Conservation (phyloP, 92 coral and sea anemone genomes). For the Parazoanthus swiftii region DNA sequence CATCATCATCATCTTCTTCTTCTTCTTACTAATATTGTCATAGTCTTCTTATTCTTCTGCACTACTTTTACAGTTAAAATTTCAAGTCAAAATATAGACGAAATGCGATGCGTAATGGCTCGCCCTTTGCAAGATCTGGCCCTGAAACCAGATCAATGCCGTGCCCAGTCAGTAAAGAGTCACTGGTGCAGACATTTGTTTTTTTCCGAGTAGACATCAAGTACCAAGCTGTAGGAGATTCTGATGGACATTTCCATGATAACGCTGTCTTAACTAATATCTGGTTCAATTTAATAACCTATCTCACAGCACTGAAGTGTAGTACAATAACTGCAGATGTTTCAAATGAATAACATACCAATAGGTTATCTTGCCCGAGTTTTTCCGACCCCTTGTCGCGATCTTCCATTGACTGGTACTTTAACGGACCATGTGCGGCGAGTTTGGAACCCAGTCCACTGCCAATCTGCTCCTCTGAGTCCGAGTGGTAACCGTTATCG, state of each 20-base stretch:
- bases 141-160: too few relatives aligned
- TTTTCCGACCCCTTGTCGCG: not conserved
- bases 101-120: not conserved
- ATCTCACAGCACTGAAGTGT: too few relatives aligned
- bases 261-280: not conserved
- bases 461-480: not conserved
- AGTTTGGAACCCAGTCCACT: slow-evolving; percentile 32
- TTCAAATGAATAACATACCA: not conserved
- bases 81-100: too few relatives aligned
- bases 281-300: too few relatives aligned
- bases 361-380: not conserved
- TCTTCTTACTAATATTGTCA: too few relatives aligned
- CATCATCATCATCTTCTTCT: too few relatives aligned
- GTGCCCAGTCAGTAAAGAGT: not conserved
- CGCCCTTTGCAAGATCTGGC: not conserved
- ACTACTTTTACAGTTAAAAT: too few relatives aligned
- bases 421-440: not conserved
- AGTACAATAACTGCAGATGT: not conserved
- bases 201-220: slow-evolving; percentile 28
- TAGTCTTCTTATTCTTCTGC: too few relatives aligned
- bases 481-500: slow-evolving; percentile 33
- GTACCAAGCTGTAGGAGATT: slow-evolving; percentile 26
- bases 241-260: not conserved
- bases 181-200: not conserved
- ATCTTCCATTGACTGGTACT: not conserved